Percentiles rank a stretch among this genome's conserved stretches.
phyloP scores from a whole-genome alignment of 2,888 invertebrate species.

The Athalia circularis region DNA sequence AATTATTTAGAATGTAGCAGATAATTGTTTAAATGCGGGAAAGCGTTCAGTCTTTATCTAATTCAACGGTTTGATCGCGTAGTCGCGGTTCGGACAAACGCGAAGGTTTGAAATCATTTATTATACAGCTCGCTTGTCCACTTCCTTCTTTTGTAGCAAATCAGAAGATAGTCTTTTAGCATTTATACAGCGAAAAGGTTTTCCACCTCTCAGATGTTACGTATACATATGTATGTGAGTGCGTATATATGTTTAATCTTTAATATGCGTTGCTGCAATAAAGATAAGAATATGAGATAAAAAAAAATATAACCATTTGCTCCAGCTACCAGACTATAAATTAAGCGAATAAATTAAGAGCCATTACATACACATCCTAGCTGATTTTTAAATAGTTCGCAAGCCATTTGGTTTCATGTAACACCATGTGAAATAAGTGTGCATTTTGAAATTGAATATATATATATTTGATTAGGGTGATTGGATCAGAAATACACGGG shows the following conservation, averaged over 20 bases:
- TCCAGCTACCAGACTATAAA: neutral
- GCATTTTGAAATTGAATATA: neutral
- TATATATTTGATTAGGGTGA: neutral
- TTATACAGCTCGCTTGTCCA: neutral
- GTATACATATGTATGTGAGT: too few species aligned
- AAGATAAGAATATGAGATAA: too few species aligned
- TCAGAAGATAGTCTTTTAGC: too few species aligned
- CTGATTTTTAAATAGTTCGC: conserved; percentile 10
- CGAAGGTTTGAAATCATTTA: neutral
- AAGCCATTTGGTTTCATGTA: conserved; percentile 11
- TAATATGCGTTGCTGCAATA: too few species aligned
- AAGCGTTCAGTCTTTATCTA: conserved; percentile 43
- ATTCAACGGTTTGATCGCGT: conserved; percentile 27
- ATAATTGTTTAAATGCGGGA: conserved; percentile 48
- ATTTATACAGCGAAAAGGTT: too few species aligned
- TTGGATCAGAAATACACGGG: too few species aligned
- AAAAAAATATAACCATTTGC: neutral
- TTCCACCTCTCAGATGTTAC: too few species aligned
- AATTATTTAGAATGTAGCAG: conserved; percentile 29
- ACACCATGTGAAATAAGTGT: neutral
- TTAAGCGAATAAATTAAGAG: neutral
- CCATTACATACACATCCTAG: neutral
- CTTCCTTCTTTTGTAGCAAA: neutral
- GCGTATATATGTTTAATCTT: too few species aligned
- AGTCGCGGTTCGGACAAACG: neutral